Evolutionary conservation across 2,888 invertebrate genomes (phyloP).

Genomic region (Schizotus pectinicornis): DNA sequence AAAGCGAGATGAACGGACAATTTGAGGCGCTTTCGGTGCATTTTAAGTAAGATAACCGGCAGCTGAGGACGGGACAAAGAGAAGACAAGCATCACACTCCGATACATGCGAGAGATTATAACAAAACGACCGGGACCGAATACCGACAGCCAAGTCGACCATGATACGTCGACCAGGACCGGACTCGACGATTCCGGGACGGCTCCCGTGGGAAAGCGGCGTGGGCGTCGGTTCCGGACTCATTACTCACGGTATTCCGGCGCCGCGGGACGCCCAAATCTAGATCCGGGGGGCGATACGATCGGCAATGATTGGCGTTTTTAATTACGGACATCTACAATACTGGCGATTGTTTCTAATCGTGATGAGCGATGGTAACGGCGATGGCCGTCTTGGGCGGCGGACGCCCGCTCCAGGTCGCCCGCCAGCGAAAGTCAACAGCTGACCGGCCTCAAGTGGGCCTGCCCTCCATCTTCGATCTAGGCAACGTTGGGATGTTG

Average conservation of each 20-base stretch:
- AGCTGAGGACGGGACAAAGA: conserved; percentile 39
- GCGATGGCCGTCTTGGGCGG: conserved; percentile 35
- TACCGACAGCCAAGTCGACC: conserved; percentile 45
- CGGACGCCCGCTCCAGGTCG: conserved; percentile 22
- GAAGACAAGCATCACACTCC: conserved; percentile 39
- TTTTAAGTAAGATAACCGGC: conserved; percentile 38
- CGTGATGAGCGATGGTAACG: conserved; percentile 36
- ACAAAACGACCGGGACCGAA: conserved; percentile 39
- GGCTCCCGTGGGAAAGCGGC: conserved; percentile 41
- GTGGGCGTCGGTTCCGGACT: conserved; percentile 47
- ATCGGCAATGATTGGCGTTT: conserved; percentile 51
- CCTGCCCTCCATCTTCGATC: too few relatives aligned
- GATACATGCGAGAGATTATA: conserved; percentile 42
- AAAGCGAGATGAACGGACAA: conserved; percentile 29
- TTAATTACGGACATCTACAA: conserved; percentile 49
- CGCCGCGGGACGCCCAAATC: conserved; percentile 41
- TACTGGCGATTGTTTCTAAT: conserved; percentile 46
- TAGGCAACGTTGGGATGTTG: too few relatives aligned
- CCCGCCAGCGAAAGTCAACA: too few relatives aligned
- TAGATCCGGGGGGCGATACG: conserved; percentile 43
- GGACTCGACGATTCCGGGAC: conserved; percentile 5
- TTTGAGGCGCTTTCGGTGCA: conserved; percentile 35
- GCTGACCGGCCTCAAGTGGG: too few relatives aligned
- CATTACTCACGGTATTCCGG: conserved; percentile 45
- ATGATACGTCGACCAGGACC: conserved; percentile 35